A percentile compares a stretch with the other conserved stretches of the same genome.
Evolutionary conservation across 1,140 invertebrate genomes (phyloP).

Genomic region (Probaryconus sp.): DNA sequence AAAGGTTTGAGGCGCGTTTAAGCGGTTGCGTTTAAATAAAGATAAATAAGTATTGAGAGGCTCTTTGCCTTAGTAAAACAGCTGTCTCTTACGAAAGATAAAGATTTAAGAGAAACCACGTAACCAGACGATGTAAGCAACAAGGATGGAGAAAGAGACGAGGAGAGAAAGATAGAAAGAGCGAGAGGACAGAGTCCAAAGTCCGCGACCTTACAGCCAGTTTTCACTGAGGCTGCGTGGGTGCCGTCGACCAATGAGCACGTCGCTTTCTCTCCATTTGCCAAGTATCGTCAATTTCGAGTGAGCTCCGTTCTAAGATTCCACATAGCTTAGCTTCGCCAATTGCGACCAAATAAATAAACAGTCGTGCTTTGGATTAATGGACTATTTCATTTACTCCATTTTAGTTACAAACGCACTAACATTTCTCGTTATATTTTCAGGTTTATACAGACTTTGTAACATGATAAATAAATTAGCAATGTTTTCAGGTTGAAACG

Average conservation of each 20-base stretch:
- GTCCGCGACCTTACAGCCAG: conserved; percentile 62
- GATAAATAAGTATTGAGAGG: conserved; percentile 40
- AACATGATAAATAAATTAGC: too few species aligned
- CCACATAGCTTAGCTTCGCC: too few species aligned
- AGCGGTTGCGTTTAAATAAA: conserved; percentile 38
- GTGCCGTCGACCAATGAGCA: conserved; percentile 55
- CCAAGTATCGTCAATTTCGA: conserved; percentile 55
- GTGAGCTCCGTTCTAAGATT: conserved; percentile 46
- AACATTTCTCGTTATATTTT: too few species aligned
- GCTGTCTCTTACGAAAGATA: conserved; percentile 50
- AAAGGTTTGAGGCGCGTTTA: conserved; percentile 28
- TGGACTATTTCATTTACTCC: too few species aligned
- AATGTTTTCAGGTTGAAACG: too few species aligned
- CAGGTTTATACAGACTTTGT: too few species aligned
- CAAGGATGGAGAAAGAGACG: conserved; percentile 4
- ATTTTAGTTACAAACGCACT: too few species aligned
- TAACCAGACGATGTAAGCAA: conserved; percentile 42
- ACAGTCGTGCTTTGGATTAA: too few species aligned
- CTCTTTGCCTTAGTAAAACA: conserved; percentile 41
- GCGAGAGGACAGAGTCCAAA: conserved; percentile 50
- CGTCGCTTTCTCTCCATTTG: conserved; percentile 60
- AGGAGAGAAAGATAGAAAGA: conserved; percentile 1
- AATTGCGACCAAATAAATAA: too few species aligned
- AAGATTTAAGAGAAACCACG: conserved; percentile 52
- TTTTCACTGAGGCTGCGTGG: conserved; percentile 61